Evolutionary conservation across 1,140 invertebrate genomes (phyloP).

Genomic region (Drosophila murphyi): DNA sequence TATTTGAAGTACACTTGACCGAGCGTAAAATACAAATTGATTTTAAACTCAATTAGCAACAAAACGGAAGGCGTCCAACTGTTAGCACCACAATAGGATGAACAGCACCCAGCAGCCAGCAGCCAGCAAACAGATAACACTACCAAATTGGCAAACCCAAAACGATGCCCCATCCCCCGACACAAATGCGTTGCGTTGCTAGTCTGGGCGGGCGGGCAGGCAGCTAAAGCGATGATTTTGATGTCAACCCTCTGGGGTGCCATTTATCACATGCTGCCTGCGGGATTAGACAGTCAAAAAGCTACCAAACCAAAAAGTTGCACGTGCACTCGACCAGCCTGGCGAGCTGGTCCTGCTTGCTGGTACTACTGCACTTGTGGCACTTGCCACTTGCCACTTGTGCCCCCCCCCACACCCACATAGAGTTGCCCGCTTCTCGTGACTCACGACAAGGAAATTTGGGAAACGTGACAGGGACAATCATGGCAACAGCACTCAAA

Average conservation of each 20-base stretch:
- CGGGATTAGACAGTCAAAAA: conserved; percentile 83
- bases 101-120: not conserved
- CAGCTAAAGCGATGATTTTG: conserved; percentile 73
- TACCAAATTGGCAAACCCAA: not conserved
- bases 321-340: conserved; percentile 56
- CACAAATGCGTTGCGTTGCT: not conserved
- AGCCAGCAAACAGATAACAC: conserved; percentile 15
- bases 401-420: no score
- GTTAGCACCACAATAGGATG: conserved; percentile 33
- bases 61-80: conserved; percentile 51
- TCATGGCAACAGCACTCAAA: no score
- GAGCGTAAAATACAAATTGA: conserved; percentile 81
- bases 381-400: conserved; percentile 25
- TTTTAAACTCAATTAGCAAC: conserved; percentile 85
- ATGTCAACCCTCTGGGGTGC: conserved; percentile 82
- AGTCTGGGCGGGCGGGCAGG: not conserved
- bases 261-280: conserved; percentile 80
- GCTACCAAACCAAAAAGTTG: conserved; percentile 41
- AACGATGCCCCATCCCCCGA: conserved; percentile 1
- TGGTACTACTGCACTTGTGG: conserved; percentile 47
- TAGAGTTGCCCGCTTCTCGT: no score
- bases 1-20: not conserved
- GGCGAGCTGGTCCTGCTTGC: conserved; percentile 1
- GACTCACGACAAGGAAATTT: no score
- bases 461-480: no score